Conservation (phyloP, 2,888 invertebrate species). For the Sisyra terminalis region DNA sequence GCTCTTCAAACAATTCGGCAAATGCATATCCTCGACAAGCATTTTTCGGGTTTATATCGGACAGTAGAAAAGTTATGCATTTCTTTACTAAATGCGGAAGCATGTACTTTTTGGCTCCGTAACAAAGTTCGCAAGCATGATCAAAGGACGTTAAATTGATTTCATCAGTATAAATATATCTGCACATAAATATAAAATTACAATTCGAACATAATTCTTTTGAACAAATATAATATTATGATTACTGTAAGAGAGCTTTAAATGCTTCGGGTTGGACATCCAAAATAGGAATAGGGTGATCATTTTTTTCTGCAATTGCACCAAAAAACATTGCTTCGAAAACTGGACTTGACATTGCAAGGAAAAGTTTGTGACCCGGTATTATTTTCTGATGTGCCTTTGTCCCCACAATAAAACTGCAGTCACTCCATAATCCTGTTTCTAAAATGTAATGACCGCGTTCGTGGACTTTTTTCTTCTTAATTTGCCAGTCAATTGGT, state of each 20-base stretch:
- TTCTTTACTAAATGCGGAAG: slow-evolving; percentile 66
- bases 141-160: slow-evolving; percentile 69
- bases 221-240: neutral
- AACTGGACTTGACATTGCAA: slow-evolving; percentile 78
- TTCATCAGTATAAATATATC: slow-evolving; percentile 69
- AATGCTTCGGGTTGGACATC: slow-evolving; percentile 81
- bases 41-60: slow-evolving; percentile 59
- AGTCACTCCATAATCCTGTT: slow-evolving; percentile 70
- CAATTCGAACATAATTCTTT: neutral
- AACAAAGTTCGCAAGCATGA: slow-evolving; percentile 73
- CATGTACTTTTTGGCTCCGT: slow-evolving; percentile 81
- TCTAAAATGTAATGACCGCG: slow-evolving; percentile 59
- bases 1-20: slow-evolving; percentile 70
- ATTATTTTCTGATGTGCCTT: slow-evolving; percentile 58
- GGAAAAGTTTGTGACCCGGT: slow-evolving; percentile 59
- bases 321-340: slow-evolving; percentile 83
- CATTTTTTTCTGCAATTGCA: slow-evolving; percentile 58
- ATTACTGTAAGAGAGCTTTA: slow-evolving; percentile 59
- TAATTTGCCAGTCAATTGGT: slow-evolving; percentile 61
- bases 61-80: slow-evolving; percentile 73
- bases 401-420: slow-evolving; percentile 64
- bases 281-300: slow-evolving; percentile 59
- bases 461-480: slow-evolving; percentile 51
- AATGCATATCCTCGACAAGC: slow-evolving; percentile 77
- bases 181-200: slow-evolving; percentile 26